phyloP scores from a whole-genome alignment of 2,797 vertebrate genomes.

The Gambusia yucatana region DNA sequence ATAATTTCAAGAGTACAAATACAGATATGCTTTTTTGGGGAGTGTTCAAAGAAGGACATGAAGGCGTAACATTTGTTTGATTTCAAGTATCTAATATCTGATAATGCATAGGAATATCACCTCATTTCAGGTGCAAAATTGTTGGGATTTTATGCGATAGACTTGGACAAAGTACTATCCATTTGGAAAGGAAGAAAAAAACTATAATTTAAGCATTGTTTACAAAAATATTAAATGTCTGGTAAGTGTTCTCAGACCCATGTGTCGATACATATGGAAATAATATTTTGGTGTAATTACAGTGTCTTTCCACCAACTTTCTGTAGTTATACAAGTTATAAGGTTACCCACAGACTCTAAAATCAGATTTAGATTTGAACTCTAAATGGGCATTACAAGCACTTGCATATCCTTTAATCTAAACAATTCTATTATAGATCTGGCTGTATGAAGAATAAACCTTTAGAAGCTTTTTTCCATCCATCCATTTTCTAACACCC shows the following conservation, averaged over 20 bases:
- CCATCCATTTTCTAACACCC: too few relatives aligned
- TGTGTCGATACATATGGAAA: neutral
- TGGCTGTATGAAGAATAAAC: neutral
- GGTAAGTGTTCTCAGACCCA: neutral
- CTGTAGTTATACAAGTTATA: neutral
- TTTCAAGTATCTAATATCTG: constrained; percentile 66
- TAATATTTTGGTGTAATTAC: neutral
- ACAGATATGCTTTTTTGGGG: constrained; percentile 50
- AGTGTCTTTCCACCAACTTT: neutral
- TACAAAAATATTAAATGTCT: neutral
- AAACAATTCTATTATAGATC: neutral
- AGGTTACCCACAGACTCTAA: neutral
- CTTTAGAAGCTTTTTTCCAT: neutral
- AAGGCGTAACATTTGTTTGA: constrained; percentile 48
- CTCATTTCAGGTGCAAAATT: constrained; percentile 32
- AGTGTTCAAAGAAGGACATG: constrained; percentile 43
- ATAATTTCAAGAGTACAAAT: constrained; percentile 71
- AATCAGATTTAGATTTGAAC: neutral
- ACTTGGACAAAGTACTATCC: neutral
- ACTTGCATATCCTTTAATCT: neutral
- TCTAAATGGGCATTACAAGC: neutral
- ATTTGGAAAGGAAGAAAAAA: neutral
- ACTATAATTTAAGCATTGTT: neutral
- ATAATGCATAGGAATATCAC: constrained; percentile 41
- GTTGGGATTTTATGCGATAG: constrained; percentile 33